These are phyloP conservation scores for Rhinogobius similis DNA, from an alignment of 2,113 vertebrate species.

Conservation along the genomic window DNA sequence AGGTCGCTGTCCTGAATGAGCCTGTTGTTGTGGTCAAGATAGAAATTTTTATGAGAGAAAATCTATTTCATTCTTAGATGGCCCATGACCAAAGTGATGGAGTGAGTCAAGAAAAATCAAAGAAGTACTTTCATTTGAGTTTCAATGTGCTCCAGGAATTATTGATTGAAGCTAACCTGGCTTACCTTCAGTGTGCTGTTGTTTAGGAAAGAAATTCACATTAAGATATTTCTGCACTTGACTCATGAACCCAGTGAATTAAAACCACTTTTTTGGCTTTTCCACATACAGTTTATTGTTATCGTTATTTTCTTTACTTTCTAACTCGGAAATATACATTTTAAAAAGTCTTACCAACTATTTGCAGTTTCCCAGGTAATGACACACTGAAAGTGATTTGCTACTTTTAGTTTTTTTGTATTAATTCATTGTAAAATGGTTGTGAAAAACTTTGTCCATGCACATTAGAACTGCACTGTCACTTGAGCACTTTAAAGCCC, in stretches of 20 bases:
- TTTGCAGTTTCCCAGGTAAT: too few relatives aligned
- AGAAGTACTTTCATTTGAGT: conserved; percentile 54
- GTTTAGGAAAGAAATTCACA: conserved; percentile 18
- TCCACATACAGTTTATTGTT: not conserved
- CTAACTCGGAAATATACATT: too few relatives aligned
- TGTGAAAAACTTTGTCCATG: too few relatives aligned
- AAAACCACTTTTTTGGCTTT: conserved; percentile 15
- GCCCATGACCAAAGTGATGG: conserved; percentile 40
- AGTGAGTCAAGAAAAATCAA: conserved; percentile 57
- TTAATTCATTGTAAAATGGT: not conserved
- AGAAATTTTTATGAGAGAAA: conserved; percentile 38
- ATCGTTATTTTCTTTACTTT: too few relatives aligned
- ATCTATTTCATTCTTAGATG: conserved; percentile 44
- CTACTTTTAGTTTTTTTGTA: too few relatives aligned
- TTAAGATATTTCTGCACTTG: conserved; percentile 18
- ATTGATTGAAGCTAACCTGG: conserved; percentile 49
- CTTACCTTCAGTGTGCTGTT: conserved; percentile 26
- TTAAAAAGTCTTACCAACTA: too few relatives aligned
- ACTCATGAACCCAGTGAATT: not conserved
- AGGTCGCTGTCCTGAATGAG: conserved; percentile 14
- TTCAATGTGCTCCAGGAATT: conserved; percentile 40
- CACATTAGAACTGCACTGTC: too few relatives aligned
- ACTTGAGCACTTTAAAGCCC: too few relatives aligned
- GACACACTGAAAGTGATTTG: too few relatives aligned
- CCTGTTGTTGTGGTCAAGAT: conserved; percentile 23